Evolutionary conservation across 2,113 vertebrate genomes (phyloP).

Genomic region (Protomyctophum bolini): DNA sequence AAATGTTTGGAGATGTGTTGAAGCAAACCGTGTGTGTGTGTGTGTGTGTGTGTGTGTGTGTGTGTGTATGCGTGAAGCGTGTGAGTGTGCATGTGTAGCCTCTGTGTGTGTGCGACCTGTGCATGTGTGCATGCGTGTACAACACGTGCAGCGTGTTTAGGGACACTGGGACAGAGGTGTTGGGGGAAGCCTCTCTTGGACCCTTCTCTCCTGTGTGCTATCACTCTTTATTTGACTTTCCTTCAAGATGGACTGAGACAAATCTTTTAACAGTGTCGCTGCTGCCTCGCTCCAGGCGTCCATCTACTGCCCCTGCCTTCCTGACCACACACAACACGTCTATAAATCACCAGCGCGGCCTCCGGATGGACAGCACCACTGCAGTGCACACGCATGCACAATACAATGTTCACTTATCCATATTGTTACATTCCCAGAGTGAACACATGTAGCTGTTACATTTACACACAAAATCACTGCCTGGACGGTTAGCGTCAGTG

Average conservation of each 20-base stretch:
- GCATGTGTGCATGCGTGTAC: not conserved
- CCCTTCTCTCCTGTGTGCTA: not conserved
- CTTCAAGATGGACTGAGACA: conserved; percentile 28
- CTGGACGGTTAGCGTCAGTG: too few relatives aligned
- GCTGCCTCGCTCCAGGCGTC: conserved; percentile 45
- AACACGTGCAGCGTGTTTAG: conserved; percentile 6
- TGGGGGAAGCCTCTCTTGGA: not conserved
- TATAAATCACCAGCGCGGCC: conserved; percentile 66
- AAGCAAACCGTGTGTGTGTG: not conserved
- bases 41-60: not conserved
- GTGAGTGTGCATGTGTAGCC: not conserved
- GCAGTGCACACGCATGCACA: too few relatives aligned
- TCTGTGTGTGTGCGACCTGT: not conserved
- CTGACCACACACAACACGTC: conserved; percentile 26
- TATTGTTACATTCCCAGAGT: too few relatives aligned
- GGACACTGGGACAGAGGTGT: not conserved
- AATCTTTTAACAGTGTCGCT: conserved; percentile 53
- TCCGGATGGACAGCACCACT: conserved; percentile 10
- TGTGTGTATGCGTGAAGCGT: not conserved
- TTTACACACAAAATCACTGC: too few relatives aligned
- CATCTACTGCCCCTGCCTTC: conserved; percentile 43
- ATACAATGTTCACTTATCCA: not conserved
- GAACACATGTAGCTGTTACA: too few relatives aligned
- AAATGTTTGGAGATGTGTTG: conserved; percentile 28
- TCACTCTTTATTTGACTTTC: conserved; percentile 14